These are phyloP conservation scores for Rattus rattus DNA, from an alignment of 2,113 vertebrate genomes.

Conservation along the genomic window DNA sequence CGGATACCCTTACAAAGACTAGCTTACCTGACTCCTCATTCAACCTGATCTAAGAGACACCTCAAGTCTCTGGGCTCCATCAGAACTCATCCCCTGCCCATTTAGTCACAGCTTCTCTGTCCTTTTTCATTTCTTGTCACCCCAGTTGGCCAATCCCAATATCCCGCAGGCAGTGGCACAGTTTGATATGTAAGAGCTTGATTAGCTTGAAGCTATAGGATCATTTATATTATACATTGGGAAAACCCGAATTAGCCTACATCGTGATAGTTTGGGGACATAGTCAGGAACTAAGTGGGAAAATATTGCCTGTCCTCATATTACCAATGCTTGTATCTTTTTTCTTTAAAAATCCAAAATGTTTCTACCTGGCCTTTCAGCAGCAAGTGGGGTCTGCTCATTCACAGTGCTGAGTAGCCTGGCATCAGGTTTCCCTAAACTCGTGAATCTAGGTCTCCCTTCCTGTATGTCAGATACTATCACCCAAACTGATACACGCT, in stretches of 20 bases:
- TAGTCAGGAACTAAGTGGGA: not conserved
- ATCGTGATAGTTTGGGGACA: not conserved
- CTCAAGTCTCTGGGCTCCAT: not conserved
- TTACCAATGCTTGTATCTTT: not conserved
- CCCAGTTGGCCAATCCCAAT: not conserved
- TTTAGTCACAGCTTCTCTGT: not conserved
- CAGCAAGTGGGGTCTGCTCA: not conserved
- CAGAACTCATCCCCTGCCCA: not conserved
- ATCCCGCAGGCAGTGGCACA: not conserved
- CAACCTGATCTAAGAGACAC: not conserved
- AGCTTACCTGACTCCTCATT: not conserved
- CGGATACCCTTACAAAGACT: too few relatives aligned
- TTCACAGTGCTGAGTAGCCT: not conserved
- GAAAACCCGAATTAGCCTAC: not conserved
- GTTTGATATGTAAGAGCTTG: not conserved
- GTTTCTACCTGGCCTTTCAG: not conserved
- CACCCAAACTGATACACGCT: not conserved
- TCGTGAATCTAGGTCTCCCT: not conserved
- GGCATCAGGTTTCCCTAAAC: not conserved
- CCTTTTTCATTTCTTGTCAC: not conserved
- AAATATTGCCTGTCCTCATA: not conserved
- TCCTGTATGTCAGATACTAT: not conserved
- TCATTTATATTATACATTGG: slow-evolving; percentile 16
- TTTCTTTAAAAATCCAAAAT: not conserved
- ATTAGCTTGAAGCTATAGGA: slow-evolving; percentile 14